Evolutionary conservation across 2,113 vertebrate genomes (phyloP), one percentile per base, ranked within the genome.

Genomic region (Oreochromis niloticus): DNA sequence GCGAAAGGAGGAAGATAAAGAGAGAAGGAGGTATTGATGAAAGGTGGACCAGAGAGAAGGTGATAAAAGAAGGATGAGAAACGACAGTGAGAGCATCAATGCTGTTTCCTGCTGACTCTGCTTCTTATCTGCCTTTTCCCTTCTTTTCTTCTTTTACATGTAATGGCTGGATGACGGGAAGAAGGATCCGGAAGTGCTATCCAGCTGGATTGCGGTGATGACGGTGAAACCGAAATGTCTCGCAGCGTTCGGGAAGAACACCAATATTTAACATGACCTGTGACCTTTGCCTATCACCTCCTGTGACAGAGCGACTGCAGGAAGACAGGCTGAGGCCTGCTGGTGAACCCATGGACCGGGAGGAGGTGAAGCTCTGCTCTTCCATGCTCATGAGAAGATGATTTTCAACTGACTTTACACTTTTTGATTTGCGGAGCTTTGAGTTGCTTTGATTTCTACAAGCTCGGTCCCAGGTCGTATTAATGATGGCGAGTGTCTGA

Each of bases 191-290:
- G 78, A 83, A 4, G 43, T 13, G 34, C 19, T 27, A 1, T 73
- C 63, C 41, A 41, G 8, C 3, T 1, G 34, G 56, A 55, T 6
- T 54, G 43, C 1, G 9, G 82, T 14, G 10, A n/a, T 24, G 48
- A 7, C 1, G 12, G 14, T 24, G 80, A 73, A 80, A 17, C 75
- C 30, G 22, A 30, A 59, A 52, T 2, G 30, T 27, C 48, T 87
- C 75, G 1, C 2, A 3, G 56, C 13, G 6, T 73, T 59, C 46
- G 19, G 52, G 80, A 80, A 41, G 56, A 79, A 81, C 36, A 91
- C 39, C 12, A 43, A 14, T 41, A 12, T 84, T 88, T 91, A 88
- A 92, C 87, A 91, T 94, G 91, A 91, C 82, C n/a, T 59, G 82
- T n/a, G 8, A 61, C 80, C 73, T 83, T n/a, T 16, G 13, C 32